Conservation (phyloP, 23 tunicate genomes). For the Oikopleura dioica region DNA sequence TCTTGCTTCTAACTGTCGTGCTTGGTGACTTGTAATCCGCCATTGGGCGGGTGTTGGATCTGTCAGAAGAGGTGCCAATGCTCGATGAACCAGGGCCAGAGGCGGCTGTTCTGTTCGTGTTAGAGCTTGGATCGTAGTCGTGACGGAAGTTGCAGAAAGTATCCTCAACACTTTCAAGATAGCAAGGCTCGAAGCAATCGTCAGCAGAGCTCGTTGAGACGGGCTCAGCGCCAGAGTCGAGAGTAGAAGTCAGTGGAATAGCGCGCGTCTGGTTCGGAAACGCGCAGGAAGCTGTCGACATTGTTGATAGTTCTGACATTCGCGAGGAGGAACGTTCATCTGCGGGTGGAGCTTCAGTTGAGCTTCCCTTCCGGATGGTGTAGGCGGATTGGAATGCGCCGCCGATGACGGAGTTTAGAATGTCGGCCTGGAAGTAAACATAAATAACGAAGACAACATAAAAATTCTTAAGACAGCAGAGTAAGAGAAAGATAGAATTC, state of each 20-base stretch:
- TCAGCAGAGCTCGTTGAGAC: neutral
- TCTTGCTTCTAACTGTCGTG: slow-evolving; percentile 4
- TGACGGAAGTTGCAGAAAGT: neutral
- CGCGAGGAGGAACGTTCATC: neutral
- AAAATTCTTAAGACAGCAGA: neutral
- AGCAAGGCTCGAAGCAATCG: too few species aligned
- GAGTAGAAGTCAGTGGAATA: neutral
- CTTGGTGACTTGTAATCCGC: neutral
- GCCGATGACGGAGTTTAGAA: slow-evolving; percentile 1
- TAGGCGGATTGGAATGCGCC: slow-evolving; percentile 11
- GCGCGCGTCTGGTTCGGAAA: neutral
- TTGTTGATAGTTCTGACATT: neutral
- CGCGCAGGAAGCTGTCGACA: neutral
- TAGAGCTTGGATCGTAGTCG: neutral
- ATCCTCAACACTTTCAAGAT: too few species aligned
- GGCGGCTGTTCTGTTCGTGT: too few species aligned
- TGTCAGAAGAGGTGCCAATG: too few species aligned
- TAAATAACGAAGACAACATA: neutral
- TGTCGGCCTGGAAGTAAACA: neutral
- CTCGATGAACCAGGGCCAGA: too few species aligned
- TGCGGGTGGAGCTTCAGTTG: neutral
- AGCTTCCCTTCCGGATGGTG: neutral
- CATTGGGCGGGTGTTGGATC: too few species aligned
- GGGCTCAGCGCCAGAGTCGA: neutral
- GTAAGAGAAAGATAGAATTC: too few species aligned